phyloP scores from a whole-genome alignment of 2,797 vertebrate genomes.

The Pantherophis vulpinus region DNA sequence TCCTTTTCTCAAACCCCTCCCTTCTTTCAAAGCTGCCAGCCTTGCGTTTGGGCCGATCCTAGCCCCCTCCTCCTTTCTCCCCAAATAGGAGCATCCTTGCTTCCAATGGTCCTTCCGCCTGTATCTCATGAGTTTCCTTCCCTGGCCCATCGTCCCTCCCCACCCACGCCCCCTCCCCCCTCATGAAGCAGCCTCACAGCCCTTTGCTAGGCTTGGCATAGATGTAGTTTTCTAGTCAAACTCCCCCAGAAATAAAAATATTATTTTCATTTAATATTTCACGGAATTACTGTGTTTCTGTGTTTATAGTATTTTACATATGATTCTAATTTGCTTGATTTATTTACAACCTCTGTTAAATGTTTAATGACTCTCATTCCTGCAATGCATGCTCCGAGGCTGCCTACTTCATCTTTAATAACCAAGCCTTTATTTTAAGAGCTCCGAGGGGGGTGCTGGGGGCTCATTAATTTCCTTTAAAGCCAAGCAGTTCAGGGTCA shows the following conservation, averaged over 20 bases:
- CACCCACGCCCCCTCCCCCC: neutral
- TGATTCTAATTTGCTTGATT: neutral
- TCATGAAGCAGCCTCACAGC: neutral
- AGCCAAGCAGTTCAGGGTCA: neutral
- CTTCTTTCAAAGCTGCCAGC: neutral
- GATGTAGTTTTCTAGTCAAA: neutral
- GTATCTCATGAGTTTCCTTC: neutral
- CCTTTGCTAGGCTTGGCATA: neutral
- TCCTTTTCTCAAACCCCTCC: neutral
- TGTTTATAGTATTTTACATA: neutral
- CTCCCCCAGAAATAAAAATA: neutral
- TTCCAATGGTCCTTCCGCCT: neutral
- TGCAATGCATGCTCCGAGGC: neutral
- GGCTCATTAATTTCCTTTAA: neutral
- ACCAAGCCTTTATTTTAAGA: neutral
- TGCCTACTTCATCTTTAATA: neutral
- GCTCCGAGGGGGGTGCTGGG: neutral
- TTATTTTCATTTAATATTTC: neutral
- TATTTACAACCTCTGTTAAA: neutral
- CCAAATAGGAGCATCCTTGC: neutral
- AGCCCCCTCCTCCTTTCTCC: neutral
- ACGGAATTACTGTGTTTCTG: neutral
- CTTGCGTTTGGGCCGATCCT: neutral
- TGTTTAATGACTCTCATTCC: neutral
- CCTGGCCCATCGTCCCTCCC: neutral